A percentile compares a stretch with the other conserved stretches of the same genome.
Evolutionary conservation across 2,888 invertebrate species (phyloP).

Genomic region (Danaus chrysippus): DNA sequence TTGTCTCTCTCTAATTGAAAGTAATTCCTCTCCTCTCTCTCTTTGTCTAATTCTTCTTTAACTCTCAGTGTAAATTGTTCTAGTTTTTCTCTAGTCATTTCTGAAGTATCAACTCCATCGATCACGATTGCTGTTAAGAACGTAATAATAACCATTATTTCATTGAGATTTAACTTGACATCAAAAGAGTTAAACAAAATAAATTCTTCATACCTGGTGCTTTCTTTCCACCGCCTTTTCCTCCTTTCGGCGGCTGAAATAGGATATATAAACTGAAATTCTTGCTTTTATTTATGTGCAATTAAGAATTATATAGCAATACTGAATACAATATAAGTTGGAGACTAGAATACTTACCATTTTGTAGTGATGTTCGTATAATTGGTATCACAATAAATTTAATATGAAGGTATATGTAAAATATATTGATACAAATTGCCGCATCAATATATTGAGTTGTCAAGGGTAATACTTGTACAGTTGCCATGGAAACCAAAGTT

Average conservation of each 20-base stretch:
- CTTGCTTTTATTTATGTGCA: neutral
- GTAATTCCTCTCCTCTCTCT: conserved; percentile 96
- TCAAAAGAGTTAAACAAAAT: conserved; percentile 1
- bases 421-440: neutral
- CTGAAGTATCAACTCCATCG: conserved; percentile 94
- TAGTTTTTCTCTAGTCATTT: conserved; percentile 95
- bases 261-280: neutral
- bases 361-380: neutral
- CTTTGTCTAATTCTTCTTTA: conserved; percentile 94
- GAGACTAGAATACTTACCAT: neutral
- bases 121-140: conserved; percentile 80
- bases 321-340: no score
- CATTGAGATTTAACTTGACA: no score
- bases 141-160: conserved; percentile 1
- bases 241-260: conserved; percentile 66
- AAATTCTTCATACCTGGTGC: conserved; percentile 50
- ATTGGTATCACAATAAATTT: neutral
- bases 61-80: conserved; percentile 92
- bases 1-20: conserved; percentile 97
- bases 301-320: neutral
- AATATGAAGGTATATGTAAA: neutral
- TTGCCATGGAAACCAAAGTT: conserved; percentile 2
- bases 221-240: conserved; percentile 58
- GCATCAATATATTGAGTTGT: neutral
- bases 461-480: neutral